These are phyloP conservation scores for Ictalurus furcatus DNA, from an alignment of 2,113 vertebrate genomes.

Conservation along the genomic window DNA sequence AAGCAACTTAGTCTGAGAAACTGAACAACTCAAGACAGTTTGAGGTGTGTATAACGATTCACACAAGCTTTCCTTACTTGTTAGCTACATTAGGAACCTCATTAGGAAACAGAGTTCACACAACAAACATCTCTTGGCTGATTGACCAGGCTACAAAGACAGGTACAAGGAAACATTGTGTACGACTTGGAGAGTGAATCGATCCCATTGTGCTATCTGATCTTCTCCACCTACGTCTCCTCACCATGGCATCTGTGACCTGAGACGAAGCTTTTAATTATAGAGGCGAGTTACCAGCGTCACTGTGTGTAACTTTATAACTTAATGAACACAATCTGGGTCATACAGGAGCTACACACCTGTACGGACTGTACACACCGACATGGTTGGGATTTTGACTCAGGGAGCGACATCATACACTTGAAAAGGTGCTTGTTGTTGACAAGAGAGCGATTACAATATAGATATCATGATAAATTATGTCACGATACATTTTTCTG, in stretches of 20 bases:
- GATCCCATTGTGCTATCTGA: conserved; percentile 28
- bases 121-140: not conserved
- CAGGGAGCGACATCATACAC: not conserved
- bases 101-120: not conserved
- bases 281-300: conserved; percentile 55
- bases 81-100: not conserved
- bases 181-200: not conserved
- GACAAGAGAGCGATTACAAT: not conserved
- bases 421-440: no score
- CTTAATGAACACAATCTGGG: conserved; percentile 56
- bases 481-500: not conserved
- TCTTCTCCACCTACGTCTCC: conserved; percentile 13
- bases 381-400: not conserved
- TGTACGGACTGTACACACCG: not conserved
- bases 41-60: not conserved
- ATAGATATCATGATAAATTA: not conserved
- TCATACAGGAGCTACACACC: not conserved
- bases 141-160: not conserved
- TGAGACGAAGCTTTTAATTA: conserved; percentile 39
- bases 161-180: not conserved
- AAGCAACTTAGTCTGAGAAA: not conserved
- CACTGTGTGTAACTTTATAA: conserved; percentile 54
- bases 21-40: not conserved
- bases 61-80: not conserved
- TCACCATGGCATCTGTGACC: conserved; percentile 51